These are phyloP conservation scores for Eulemur albifrons DNA, from an alignment of 2,797 vertebrate genomes.

Conservation along the genomic window DNA sequence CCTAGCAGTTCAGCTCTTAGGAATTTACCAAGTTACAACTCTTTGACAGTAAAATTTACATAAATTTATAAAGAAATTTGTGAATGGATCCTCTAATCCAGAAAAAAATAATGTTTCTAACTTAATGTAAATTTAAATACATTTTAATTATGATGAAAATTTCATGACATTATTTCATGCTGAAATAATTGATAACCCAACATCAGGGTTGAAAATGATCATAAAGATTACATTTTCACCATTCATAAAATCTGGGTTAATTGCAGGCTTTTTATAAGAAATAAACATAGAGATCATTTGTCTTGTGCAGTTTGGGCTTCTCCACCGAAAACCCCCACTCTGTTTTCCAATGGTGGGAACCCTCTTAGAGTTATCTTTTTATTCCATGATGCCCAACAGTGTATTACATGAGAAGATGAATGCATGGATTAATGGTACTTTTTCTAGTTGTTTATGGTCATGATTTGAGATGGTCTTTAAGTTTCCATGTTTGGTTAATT, in stretches of 20 bases:
- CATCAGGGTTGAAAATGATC: neutral
- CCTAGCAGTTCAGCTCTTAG: neutral
- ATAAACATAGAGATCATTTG: neutral
- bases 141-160: neutral
- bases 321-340: accelerated
- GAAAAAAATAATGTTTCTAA: neutral
- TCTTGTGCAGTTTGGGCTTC: neutral
- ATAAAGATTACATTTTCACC: neutral
- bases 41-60: neutral
- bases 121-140: neutral
- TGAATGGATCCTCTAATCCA: neutral
- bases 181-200: neutral
- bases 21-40: neutral
- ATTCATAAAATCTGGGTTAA: neutral
- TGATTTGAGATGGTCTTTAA: neutral
- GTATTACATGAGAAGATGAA: neutral
- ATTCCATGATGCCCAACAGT: neutral
- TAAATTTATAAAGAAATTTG: neutral
- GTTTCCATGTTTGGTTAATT: neutral
- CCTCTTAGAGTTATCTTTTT: neutral
- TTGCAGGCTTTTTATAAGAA: neutral
- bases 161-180: neutral
- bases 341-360: neutral
- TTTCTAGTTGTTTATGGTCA: neutral
- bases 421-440: neutral